A percentile compares a stretch with the other conserved stretches of the same genome.
Evolutionary conservation across 2,797 vertebrate species (phyloP).

Genomic region (Syndactyla subalaris): DNA sequence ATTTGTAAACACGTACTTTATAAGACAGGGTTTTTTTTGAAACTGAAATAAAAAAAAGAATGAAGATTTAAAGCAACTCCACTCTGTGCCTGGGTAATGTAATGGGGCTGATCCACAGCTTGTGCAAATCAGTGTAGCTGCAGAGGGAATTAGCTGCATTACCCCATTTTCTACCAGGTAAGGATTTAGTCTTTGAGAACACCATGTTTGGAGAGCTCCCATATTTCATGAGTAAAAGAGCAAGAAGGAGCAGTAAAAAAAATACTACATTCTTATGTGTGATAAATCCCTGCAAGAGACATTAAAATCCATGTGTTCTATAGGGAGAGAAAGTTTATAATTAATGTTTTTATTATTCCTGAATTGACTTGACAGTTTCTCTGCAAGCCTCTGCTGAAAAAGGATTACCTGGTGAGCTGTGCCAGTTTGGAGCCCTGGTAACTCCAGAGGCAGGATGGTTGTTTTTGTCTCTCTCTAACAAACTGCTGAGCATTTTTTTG

Average conservation of each 20-base stretch:
- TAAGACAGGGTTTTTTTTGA: background rate
- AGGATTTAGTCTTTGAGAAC: background rate
- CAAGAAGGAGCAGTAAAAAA: background rate
- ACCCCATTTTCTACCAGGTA: constrained; percentile 15
- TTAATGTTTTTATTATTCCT: background rate
- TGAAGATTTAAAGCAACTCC: background rate
- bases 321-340: background rate
- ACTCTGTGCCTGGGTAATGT: background rate
- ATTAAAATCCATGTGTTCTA: background rate
- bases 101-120: background rate
- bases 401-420: constrained; percentile 1
- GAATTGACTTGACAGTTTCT: background rate
- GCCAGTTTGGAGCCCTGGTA: background rate
- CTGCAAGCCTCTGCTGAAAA: background rate
- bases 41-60: background rate
- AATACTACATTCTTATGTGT: background rate
- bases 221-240: background rate
- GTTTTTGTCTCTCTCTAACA: background rate
- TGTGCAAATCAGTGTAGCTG: background rate
- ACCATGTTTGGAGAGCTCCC: background rate
- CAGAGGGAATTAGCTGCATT: background rate
- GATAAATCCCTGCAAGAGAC: background rate
- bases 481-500: background rate
- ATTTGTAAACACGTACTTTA: background rate
- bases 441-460: background rate